Base-by-base conservation (phyloP, 2,797 vertebrate species). In the Notolepis coatsorum region DNA sequence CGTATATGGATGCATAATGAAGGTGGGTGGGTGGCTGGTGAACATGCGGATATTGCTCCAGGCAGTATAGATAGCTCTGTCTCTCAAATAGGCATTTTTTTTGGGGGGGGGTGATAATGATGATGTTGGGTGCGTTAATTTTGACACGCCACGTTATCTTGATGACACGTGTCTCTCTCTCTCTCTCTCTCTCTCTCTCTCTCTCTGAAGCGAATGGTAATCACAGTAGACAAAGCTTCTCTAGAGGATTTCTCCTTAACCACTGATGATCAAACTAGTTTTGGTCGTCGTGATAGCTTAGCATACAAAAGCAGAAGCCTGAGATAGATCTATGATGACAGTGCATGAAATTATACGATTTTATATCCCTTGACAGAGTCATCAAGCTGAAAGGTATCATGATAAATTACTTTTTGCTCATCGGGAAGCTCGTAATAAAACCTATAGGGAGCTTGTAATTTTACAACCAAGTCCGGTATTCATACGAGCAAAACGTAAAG, bases 61-160 rank as follows among this genome's bases (percentile, higher is more conserved):
- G 81, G 81, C n/a, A n/a, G 80, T 85, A 80, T 75, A 58, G 72
- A 80, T 78, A 80, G 72, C 63, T 77, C 52, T 73, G 74, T 84
- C 77, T 68, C 35, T 21, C 42, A 12, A 8, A 7, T 80, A 67
- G n/a, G 42, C 51, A 60, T 64, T 68, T 70, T 54, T 64, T 68
- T 70, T 54, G 61, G 67, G 46, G 51, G 46, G 38, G 42, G 65
- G 30, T 21, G 41, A 68, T 71, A 39, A 60, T 70, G 47, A 61
- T 45, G 75, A 13, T 71, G 61, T 72, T 59, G 53, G 62, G 58
- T 8, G 18, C 52, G 57, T 61, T 12, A 2, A 41, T 65, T 84
- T 68, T 53, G 67, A 80, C 71, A 74, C 58, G 60, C 57, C 55
- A 66, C 46, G 60, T 75, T 82, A 67, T 80, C 77, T 37, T 39